Conservation (phyloP, 2,888 invertebrate species). For the Stratiomys singularior region DNA sequence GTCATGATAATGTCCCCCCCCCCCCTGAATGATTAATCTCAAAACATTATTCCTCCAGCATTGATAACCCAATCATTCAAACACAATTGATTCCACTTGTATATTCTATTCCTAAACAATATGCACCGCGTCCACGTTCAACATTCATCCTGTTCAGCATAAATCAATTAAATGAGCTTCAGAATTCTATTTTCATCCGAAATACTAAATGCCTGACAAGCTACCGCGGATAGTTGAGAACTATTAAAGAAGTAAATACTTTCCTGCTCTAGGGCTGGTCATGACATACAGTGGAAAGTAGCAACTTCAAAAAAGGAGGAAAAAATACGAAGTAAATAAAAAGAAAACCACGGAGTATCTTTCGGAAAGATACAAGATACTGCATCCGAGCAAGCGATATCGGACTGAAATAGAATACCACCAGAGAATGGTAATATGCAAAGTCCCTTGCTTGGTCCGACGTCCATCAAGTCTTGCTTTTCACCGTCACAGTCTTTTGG, state of each 20-base stretch:
- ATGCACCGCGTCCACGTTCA: background rate
- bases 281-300: background rate
- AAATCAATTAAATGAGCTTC: slow-evolving; percentile 41
- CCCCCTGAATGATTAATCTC: no score
- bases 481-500: background rate
- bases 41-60: background rate
- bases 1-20: no score
- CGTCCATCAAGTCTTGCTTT: background rate
- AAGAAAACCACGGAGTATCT: background rate
- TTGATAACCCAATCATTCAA: slow-evolving; percentile 15
- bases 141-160: slow-evolving; percentile 29
- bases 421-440: background rate
- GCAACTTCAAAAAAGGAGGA: slow-evolving; percentile 1
- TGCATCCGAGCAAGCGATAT: no score
- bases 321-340: background rate
- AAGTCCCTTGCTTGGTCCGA: slow-evolving; percentile 23
- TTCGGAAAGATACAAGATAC: no score
- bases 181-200: slow-evolving; percentile 42
- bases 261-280: background rate
- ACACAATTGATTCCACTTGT: background rate
- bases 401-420: slow-evolving; percentile 41
- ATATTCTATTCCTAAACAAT: background rate
- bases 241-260: slow-evolving; percentile 17
- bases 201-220: background rate
- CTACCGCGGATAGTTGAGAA: slow-evolving; percentile 29